These are phyloP conservation scores for Cassiopea xamachana DNA, from an alignment of 30 jellyfish, hydroid and myxozoan genomes.

Conservation along the genomic window DNA sequence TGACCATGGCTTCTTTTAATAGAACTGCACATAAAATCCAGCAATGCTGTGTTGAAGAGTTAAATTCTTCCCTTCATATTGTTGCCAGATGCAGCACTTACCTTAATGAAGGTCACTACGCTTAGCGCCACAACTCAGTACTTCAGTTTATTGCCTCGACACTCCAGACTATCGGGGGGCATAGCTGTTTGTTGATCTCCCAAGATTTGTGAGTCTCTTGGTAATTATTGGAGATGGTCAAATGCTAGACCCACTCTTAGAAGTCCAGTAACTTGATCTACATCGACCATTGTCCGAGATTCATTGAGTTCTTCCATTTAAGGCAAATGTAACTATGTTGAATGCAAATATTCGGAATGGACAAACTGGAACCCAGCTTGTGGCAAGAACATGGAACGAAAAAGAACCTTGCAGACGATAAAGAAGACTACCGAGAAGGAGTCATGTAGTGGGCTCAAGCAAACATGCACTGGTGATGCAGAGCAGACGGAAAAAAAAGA, in stretches of 20 bases:
- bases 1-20: too few species aligned
- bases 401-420: constrained; percentile 53
- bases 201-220: too few species aligned
- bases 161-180: too few species aligned
- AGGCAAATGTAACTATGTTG: constrained; percentile 78
- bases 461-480: constrained; percentile 66
- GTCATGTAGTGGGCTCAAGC: constrained; percentile 69
- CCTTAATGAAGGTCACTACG: too few species aligned
- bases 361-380: constrained; percentile 76
- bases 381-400: constrained; percentile 65
- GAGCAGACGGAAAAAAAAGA: constrained; percentile 67
- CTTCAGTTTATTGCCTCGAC: too few species aligned
- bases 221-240: too few species aligned
- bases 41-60: too few species aligned
- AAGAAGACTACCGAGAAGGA: constrained; percentile 55
- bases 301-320: background rate
- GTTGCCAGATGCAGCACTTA: too few species aligned
- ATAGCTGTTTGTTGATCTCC: too few species aligned
- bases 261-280: background rate
- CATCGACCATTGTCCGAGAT: background rate
- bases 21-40: too few species aligned
- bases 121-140: too few species aligned
- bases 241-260: background rate
- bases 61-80: too few species aligned
- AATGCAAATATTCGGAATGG: constrained; percentile 75